Conservation (phyloP, 2,113 vertebrate genomes). For the Lethenteron camtschaticum region DNA sequence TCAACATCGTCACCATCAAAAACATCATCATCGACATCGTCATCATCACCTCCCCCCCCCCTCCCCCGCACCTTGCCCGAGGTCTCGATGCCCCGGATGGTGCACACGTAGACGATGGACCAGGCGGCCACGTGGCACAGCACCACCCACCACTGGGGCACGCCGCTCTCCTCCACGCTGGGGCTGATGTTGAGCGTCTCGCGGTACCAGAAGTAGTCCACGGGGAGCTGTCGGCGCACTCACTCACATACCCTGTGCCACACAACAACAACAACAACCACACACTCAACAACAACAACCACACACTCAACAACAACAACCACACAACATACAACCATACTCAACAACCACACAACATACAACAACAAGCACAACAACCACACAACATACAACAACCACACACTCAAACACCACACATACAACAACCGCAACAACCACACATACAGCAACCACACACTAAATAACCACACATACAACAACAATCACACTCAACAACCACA, state of each 20-base stretch:
- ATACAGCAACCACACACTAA: too few species aligned
- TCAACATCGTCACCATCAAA: too few species aligned
- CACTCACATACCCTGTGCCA: slow-evolving; percentile 27
- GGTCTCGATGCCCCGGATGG: slow-evolving; percentile 52
- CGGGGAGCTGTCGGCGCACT: slow-evolving; percentile 42
- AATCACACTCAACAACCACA: too few species aligned
- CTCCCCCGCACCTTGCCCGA: slow-evolving; percentile 41
- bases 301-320: neutral
- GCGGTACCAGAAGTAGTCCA: slow-evolving; percentile 79
- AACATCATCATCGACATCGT: too few species aligned
- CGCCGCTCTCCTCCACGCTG: slow-evolving; percentile 24
- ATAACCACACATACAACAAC: too few species aligned
- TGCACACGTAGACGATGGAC: slow-evolving; percentile 45
- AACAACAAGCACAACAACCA: too few species aligned
- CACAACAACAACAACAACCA: neutral
- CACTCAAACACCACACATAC: too few species aligned
- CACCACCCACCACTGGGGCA: slow-evolving; percentile 43
- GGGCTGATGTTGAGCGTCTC: slow-evolving; percentile 49
- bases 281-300: neutral
- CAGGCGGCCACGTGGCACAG: slow-evolving; percentile 39
- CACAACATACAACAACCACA: too few species aligned
- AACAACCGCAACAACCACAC: too few species aligned
- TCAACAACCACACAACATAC: too few species aligned
- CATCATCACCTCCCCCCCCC: neutral
- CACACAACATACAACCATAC: too few species aligned